These are phyloP conservation scores for Rhabdomys pumilio DNA, from an alignment of 2,797 vertebrate species.

Conservation along the genomic window DNA sequence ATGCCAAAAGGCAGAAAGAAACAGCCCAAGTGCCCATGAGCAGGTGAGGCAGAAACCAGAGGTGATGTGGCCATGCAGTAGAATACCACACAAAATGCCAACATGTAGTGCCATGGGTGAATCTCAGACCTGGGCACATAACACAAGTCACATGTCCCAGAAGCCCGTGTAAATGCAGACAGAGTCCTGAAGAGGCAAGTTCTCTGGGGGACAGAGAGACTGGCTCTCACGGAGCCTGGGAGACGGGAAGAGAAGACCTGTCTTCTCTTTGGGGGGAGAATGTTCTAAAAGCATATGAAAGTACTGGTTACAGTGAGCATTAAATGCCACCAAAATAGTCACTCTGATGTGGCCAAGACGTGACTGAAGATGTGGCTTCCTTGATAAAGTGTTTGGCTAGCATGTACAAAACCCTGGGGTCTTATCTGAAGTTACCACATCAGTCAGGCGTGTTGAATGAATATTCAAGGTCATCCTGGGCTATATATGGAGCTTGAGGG, in stretches of 20 bases:
- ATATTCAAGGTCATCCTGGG: no score
- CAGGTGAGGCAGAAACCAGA: neutral
- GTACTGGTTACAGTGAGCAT: neutral
- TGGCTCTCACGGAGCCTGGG: neutral
- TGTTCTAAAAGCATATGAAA: neutral
- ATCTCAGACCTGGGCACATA: neutral
- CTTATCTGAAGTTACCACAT: neutral
- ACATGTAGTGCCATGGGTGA: neutral
- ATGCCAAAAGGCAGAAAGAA: neutral
- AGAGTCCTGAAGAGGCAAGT: neutral
- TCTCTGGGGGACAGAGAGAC: neutral
- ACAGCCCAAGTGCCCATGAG: neutral
- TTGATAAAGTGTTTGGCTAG: neutral
- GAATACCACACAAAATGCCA: neutral
- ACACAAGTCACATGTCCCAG: neutral
- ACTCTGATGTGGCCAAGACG: neutral
- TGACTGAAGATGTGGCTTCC: neutral
- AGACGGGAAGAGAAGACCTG: neutral
- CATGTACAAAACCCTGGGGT: neutral
- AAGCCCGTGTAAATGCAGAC: neutral
- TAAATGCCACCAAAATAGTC: neutral
- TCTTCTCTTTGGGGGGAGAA: neutral
- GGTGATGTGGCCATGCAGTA: no score
- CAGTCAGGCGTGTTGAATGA: neutral
- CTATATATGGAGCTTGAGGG: neutral